A percentile compares a stretch with the other conserved stretches of the same genome.
phyloP scores from a whole-genome alignment of 2,797 vertebrate species.

The Sarcophilus harrisii region DNA sequence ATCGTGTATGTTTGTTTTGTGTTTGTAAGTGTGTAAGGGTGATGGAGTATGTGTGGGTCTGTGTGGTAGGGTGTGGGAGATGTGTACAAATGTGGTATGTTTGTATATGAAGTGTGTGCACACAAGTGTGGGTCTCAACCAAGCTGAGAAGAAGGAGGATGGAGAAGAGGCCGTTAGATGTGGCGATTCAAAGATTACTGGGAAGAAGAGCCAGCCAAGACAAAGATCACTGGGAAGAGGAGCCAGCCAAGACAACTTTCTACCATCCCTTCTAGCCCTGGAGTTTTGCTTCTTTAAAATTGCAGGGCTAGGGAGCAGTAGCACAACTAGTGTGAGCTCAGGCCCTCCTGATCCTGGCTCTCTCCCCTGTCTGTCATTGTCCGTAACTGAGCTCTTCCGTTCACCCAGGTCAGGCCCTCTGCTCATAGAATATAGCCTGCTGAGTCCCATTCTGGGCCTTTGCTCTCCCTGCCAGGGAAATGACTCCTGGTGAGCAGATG shows the following conservation, averaged over 20 bases:
- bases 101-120: too few relatives aligned
- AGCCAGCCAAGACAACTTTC: not conserved
- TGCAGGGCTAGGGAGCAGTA: not conserved
- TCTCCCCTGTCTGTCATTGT: not conserved
- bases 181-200: not conserved
- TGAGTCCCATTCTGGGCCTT: not conserved
- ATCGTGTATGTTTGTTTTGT: not conserved
- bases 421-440: not conserved
- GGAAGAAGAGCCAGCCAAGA: not conserved
- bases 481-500: not conserved
- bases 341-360: not conserved
- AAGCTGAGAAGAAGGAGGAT: not conserved
- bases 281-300: not conserved
- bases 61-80: not conserved
- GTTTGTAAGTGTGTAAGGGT: not conserved
- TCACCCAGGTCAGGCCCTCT: not conserved
- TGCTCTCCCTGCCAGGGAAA: not conserved
- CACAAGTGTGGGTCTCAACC: too few relatives aligned
- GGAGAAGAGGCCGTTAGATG: not conserved
- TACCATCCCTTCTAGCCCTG: not conserved
- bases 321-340: not conserved
- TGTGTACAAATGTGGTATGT: too few relatives aligned
- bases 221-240: not conserved
- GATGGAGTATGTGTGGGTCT: not conserved
- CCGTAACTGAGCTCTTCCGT: not conserved